Base-by-base conservation (phyloP, 2,797 vertebrate genomes). In the Melanotaenia parkinsoni region DNA sequence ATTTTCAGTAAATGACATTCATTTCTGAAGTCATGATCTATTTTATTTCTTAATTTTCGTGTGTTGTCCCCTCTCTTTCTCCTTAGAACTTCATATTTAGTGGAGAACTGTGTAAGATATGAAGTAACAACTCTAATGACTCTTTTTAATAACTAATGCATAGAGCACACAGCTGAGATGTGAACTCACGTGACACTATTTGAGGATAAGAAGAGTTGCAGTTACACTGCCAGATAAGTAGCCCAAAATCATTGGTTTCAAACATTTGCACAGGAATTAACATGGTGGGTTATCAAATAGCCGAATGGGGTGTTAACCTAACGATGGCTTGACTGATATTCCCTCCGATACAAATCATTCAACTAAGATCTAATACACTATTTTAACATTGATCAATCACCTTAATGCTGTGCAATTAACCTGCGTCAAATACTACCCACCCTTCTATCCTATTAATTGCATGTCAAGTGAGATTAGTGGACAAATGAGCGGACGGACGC, bases 71-170 rank as follows among this genome's bases (percentile, higher is more conserved):
- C 4, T 38, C 35, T 24, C 30, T 24, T 50, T 20, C 50, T 56
- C 20, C 50, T 38, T 1, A 47, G 1, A 1, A 37, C 18, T 58
- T 63, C 45, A 32, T 43, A 5, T 33, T 54, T 38, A 53, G n/a
- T 1, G 28, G 67, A 45, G 24, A 58, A 12, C 22, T 32, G 28
- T 58, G 22, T 58, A 26, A 58, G 5, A 20, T 60, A 53, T 28
- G 0, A 74, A 51, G 32, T 1, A 56, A 63, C 0, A 60, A 0
- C n/a, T n/a, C 30, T 5, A 26, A 3, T 10, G 26, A 58, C 6
- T 40, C 43, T 71, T 77, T 76, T 53, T 72, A 67, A 28, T 14
- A n/a, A 63, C 65, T 67, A 67, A 16, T 47, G 69, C 65, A 68
- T 35, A 32, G 26, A 8, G 1, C 40, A 18, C 20, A 9, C 43